Base-by-base conservation (phyloP, 2,888 invertebrate genomes). In the Plagodis pulveraria region DNA sequence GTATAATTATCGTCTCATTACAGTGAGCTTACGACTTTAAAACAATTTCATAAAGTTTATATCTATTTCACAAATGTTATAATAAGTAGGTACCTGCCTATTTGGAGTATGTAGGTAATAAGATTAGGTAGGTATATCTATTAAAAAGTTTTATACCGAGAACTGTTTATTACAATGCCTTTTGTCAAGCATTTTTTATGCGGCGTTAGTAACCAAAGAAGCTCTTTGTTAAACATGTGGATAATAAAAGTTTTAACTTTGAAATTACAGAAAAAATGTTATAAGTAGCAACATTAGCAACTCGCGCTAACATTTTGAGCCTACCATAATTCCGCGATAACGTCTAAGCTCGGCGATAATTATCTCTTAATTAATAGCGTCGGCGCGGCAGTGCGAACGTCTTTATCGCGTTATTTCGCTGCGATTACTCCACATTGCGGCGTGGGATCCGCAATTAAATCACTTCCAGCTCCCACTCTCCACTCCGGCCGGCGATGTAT, bases 301-400 rank as follows among this genome's bases (percentile, higher is more conserved):
- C 40, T 10, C 10, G 43, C 12, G 35, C 32, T n/a, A 50, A 56
- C 56, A 54, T 48, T 58, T 51, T 50, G 56, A 53, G 36, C 45
- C 45, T 52, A 36, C 11, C 49, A 46, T 54, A 58, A 64, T 51
- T 58, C 53, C 48, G 51, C 58, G 54, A 58, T 60, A 48, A 35
- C 55, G 60, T 56, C 61, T 62, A 58, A 58, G 60, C 64, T 64
- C 55, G 59, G 69, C 66, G 69, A 71, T 75, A 74, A 77, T 75
- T 76, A 80, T 76, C 73, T 74, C 70, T 79, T 80, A 77, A 81
- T 81, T 77, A 77, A 76, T 72, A 74, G 70, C 73, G 62, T 72
- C 72, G 68, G 69, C 72, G 70, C 72, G 68, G 69, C 72, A 70
- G 71, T 71, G 68, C 59, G 62, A 57, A 62, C 68, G 65, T 67